Conservation (phyloP, 1,140 invertebrate species). For the Brachionus koreanus region DNA sequence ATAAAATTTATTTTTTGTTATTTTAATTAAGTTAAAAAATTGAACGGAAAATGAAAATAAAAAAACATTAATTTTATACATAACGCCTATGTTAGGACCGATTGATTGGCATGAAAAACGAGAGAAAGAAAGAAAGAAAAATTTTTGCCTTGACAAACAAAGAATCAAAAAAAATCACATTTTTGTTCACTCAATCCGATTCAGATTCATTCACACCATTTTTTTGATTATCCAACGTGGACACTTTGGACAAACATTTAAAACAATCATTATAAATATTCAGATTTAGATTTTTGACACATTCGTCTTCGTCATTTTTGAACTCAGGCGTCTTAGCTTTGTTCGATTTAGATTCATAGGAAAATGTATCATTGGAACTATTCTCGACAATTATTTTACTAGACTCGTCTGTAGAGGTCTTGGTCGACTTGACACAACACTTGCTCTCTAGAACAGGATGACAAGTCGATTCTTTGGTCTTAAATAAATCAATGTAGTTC, state of each 20-base stretch:
- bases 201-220: background rate
- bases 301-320: conserved; percentile 21
- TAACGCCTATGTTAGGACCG: background rate
- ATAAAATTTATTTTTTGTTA: background rate
- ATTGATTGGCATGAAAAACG: background rate
- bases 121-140: background rate
- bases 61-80: background rate
- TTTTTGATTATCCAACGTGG: background rate
- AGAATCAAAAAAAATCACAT: background rate
- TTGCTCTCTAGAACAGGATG: background rate
- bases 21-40: background rate
- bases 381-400: background rate
- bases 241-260: conserved; percentile 22
- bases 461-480: background rate
- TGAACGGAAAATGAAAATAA: background rate
- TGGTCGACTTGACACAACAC: background rate
- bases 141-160: background rate
- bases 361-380: background rate
- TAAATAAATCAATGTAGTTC: conserved; percentile 37
- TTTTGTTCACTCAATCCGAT: background rate
- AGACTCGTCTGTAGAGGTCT: background rate
- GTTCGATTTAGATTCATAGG: background rate
- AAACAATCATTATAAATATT: conserved; percentile 43
- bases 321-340: background rate
- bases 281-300: background rate